Evolutionary conservation across 2,888 invertebrate genomes (phyloP).

Genomic region (Agriotes lineatus): DNA sequence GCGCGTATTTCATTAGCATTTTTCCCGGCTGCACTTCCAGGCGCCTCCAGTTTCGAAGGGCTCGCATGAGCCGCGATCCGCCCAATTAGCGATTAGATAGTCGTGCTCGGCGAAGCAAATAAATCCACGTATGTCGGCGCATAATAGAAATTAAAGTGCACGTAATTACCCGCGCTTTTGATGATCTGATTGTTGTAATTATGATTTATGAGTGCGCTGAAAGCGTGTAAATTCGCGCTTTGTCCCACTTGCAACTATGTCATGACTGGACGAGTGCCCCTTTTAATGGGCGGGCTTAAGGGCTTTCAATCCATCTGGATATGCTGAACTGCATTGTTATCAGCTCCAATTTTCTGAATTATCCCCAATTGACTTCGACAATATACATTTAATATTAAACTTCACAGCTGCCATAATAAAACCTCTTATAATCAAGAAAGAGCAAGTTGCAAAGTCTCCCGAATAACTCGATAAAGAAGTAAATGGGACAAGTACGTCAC

Average conservation of each 20-base stretch:
- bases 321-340: no score
- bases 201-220: slow-evolving; percentile 39
- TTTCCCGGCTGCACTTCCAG: no score
- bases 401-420: no score
- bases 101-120: slow-evolving; percentile 58
- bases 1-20: no score
- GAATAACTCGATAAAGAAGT: no score
- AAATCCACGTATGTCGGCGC: slow-evolving; percentile 52
- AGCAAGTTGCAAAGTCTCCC: no score
- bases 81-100: slow-evolving; percentile 58
- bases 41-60: no score
- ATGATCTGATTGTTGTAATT: slow-evolving; percentile 33
- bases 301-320: background rate
- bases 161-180: slow-evolving; percentile 40
- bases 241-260: background rate
- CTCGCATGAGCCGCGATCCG: slow-evolving; percentile 47
- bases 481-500: no score
- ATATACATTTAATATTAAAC: no score
- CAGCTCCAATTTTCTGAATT: no score
- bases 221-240: slow-evolving; percentile 29
- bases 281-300: slow-evolving; percentile 7
- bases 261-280: background rate
- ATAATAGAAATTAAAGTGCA: slow-evolving; percentile 43
- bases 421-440: no score
- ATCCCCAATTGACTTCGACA: no score